A percentile compares a stretch with the other conserved stretches of the same genome.
Conservation (phyloP, 2,888 invertebrate species). For the Sminthurides aquaticus region DNA sequence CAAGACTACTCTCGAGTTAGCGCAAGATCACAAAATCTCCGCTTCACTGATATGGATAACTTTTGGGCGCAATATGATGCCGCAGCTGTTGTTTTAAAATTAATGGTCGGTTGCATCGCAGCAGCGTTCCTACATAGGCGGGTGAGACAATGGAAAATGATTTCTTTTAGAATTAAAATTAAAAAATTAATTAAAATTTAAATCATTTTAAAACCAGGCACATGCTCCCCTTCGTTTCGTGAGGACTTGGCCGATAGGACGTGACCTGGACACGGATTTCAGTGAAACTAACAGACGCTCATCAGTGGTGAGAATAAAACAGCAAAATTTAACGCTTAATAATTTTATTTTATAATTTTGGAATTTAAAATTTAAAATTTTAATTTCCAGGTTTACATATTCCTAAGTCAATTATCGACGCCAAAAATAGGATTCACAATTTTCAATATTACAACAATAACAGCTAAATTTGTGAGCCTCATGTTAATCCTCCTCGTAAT, state of each 20-base stretch:
- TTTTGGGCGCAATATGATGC: constrained; percentile 27
- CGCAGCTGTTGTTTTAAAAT: constrained; percentile 23
- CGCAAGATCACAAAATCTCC: constrained; percentile 2
- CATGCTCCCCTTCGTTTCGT: constrained; percentile 28
- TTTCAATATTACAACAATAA: constrained; percentile 30
- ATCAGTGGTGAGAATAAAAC: constrained; percentile 27
- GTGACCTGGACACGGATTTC: constrained; percentile 30
- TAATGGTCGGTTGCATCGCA: constrained; percentile 19
- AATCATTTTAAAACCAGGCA: constrained; percentile 20
- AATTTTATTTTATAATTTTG: background rate
- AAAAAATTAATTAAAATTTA: too few species aligned
- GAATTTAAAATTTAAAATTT: background rate
- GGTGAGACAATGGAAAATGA: constrained; percentile 14
- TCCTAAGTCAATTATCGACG: constrained; percentile 31
- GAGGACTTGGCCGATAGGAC: constrained; percentile 35
- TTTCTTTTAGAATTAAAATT: too few species aligned
- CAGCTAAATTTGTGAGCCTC: constrained; percentile 22
- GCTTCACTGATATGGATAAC: constrained; percentile 15
- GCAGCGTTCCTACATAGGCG: constrained; percentile 27
- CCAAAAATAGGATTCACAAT: constrained; percentile 31
- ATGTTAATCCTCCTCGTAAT: background rate
- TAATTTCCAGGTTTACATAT: constrained; percentile 28
- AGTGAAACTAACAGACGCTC: constrained; percentile 29
- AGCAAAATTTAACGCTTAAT: background rate
- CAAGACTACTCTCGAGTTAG: constrained; percentile 25